Base-by-base conservation (phyloP, 2,113 vertebrate genomes). In the Antechinus stuartii region DNA sequence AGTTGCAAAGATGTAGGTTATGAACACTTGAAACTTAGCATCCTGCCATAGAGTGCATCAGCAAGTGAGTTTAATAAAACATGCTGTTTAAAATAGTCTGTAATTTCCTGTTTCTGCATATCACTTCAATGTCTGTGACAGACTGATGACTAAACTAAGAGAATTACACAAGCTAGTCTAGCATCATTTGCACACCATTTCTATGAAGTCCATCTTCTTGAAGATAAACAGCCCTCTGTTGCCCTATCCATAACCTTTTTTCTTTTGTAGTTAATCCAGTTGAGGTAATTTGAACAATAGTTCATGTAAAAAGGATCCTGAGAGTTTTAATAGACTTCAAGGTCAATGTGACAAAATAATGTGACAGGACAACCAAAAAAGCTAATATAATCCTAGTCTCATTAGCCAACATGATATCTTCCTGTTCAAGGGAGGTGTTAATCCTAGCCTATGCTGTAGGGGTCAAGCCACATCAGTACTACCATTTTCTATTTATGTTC, bases 31-130 rank as follows among this genome's bases (percentile, higher is more conserved):
- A 97, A 97, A 94, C 97, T 98, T 97, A 93, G 90, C 97, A 98
- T 98, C 97, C n/a, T n/a, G n/a, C n/a, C n/a, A n/a, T n/a, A n/a
- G n/a, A 97, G 95, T 98, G 90, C 97, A 98, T 97, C 98, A 97
- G 98, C 98, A 97, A 98, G 98, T 98, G 95, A 93, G 93, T 98
- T 97, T 98, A 96, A 98, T 98, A 98, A 98, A 98, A 96, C 98
- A 98, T 96, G 94, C 98, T 97, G 94, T 98, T 98, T 98, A 98
- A 98, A 98, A 98, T 98, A 98, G 97, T 98, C 98, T 98, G 97
- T 93, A 98, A 98, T 98, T 99, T 99, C 98, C 98, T 98, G 98
- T 98, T 98, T 98, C 97, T 98, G 98, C 97, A 56, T 98, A 97
- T 98, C 97, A 96, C 97, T 97, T 98, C 97, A 98, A 98, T 97